phyloP scores from a whole-genome alignment of 2,797 vertebrate genomes.

The Tapera naevia region DNA sequence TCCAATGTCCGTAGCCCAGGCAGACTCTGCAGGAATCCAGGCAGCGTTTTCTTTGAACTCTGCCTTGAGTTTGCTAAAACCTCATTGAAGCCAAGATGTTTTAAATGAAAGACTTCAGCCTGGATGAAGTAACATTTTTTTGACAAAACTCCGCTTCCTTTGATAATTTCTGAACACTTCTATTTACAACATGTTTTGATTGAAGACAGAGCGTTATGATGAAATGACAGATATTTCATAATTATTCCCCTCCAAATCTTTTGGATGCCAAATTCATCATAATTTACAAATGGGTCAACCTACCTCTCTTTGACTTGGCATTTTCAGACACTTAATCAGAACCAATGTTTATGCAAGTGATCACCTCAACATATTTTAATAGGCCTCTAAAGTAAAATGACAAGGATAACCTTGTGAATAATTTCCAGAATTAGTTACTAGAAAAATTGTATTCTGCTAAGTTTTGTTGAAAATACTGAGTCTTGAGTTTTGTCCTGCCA shows the following conservation, averaged over 20 bases:
- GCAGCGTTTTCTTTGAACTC: conserved; percentile 57
- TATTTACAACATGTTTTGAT: conserved; percentile 62
- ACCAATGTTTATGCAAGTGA: not conserved
- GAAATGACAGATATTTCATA: conserved; percentile 29
- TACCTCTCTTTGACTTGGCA: not conserved
- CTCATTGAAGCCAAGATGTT: conserved; percentile 53
- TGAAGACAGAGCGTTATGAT: conserved; percentile 48
- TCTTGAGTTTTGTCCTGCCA: not conserved
- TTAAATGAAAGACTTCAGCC: conserved; percentile 59
- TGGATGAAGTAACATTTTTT: conserved; percentile 57
- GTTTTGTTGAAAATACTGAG: not conserved
- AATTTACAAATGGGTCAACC: not conserved
- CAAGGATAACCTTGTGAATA: not conserved
- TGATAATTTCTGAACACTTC: conserved; percentile 66
- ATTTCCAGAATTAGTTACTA: not conserved
- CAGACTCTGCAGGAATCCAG: conserved; percentile 55
- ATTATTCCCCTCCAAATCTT: conserved; percentile 33
- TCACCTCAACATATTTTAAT: not conserved
- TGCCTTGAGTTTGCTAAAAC: conserved; percentile 41
- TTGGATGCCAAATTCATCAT: not conserved
- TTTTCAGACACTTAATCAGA: conserved; percentile 16
- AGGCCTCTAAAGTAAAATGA: not conserved
- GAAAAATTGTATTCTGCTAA: not conserved
- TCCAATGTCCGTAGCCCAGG: conserved; percentile 34
- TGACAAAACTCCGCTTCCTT: conserved; percentile 63